Conservation (phyloP, 2,113 vertebrate genomes). For the Oenanthe melanoleuca region DNA sequence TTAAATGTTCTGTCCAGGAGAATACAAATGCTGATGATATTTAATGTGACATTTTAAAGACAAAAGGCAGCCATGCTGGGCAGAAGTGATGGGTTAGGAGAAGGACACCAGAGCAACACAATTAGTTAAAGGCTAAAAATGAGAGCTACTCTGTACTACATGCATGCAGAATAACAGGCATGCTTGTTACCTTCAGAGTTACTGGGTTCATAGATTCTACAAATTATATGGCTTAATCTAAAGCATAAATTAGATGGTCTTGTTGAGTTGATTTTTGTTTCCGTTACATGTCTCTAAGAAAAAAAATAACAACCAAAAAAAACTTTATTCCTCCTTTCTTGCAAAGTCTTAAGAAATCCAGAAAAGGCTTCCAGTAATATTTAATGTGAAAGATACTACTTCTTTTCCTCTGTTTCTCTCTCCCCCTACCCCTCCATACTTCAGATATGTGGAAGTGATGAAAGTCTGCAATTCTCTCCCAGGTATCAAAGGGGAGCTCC, state of each 20-base stretch:
- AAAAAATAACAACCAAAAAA: neutral
- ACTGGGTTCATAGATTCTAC: neutral
- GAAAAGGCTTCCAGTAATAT: neutral
- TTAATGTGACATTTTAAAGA: constrained; percentile 1
- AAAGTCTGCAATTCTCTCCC: neutral
- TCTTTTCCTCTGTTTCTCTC: neutral
- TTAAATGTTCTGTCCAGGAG: neutral
- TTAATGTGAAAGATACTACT: neutral
- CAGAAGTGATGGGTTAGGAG: neutral
- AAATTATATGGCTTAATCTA: neutral
- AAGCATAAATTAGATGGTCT: neutral
- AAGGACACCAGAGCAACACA: neutral
- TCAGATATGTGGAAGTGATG: neutral
- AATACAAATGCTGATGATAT: neutral
- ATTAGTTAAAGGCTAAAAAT: constrained; percentile 1
- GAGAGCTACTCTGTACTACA: neutral
- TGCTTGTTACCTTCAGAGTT: neutral
- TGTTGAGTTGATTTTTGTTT: neutral
- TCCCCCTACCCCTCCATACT: rapidly evolving
- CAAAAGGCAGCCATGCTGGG: neutral
- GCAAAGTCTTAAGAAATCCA: neutral
- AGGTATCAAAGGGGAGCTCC: neutral
- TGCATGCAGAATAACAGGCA: neutral
- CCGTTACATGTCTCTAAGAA: neutral
- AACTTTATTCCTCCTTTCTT: neutral